Evolutionary conservation across 2,113 vertebrate genomes (phyloP).

Genomic region (Campylorhamphus procurvoides): DNA sequence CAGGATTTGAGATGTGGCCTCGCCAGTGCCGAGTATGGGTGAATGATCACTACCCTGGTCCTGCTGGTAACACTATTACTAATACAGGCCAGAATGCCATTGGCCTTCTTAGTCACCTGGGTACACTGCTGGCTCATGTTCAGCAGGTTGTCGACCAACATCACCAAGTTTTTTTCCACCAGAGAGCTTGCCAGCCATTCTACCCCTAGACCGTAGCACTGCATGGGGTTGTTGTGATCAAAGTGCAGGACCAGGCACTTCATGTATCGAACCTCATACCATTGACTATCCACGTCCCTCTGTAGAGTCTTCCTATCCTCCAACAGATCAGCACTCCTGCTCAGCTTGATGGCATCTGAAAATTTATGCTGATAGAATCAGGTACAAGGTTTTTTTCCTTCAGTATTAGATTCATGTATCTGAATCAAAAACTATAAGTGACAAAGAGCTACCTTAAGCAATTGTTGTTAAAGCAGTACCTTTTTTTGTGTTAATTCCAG

Average conservation of each 20-base stretch:
- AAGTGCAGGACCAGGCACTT: background rate
- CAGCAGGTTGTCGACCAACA: fast-evolving
- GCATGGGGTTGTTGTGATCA: background rate
- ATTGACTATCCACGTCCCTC: background rate
- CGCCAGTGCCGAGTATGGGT: fast-evolving
- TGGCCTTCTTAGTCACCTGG: background rate
- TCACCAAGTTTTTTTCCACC: background rate
- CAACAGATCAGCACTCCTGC: fast-evolving
- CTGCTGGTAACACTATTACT: background rate
- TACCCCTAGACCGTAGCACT: fast-evolving
- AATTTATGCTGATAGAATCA: background rate
- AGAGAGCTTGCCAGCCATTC: background rate
- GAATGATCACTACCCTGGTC: background rate
- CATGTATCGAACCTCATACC: background rate
- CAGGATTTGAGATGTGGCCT: background rate
- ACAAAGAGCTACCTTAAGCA: background rate
- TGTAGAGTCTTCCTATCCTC: background rate
- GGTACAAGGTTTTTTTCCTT: background rate
- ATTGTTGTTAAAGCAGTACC: background rate
- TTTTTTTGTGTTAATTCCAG: background rate
- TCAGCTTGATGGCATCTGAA: background rate
- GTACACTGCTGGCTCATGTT: background rate
- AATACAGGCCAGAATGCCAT: background rate
- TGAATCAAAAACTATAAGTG: background rate
- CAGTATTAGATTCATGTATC: background rate